Base-by-base conservation (phyloP, 1,140 invertebrate genomes). In the Megalonaias nervosa region DNA sequence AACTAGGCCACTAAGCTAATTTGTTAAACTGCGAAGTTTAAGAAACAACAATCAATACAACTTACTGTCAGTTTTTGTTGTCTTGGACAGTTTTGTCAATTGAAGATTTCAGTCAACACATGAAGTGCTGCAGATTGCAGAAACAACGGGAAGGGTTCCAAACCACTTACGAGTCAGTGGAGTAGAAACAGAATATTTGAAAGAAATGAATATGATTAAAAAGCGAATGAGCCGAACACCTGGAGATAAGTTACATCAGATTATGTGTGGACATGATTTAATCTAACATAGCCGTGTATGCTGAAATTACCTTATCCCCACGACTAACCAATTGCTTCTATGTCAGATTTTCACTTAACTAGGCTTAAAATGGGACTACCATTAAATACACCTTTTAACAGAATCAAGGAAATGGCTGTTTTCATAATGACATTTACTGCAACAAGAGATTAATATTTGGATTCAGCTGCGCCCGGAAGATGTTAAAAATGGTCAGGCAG, bases 341-440 rank as follows among this genome's bases (percentile, higher is more conserved):
- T 64, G 79, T 16, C 75, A 48, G 2, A 61, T 81, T 21, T 85
- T 87, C 62, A 57, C 1, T n/a, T 84, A 82, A 26, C 19, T 87
- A 1, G 85, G 84, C 38, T 11, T 48, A 11, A 48, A 48, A 48
- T 48, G 38, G 38, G 38, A 0, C 38, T 48, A 6, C 38, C 6
- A 48, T 48, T 5, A 48, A 48, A 48, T 48, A 48, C 0, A 11
- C 0, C 0, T 48, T 48, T 48, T 11, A 48, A 6, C 6, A 48
- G 4, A 48, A 48, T 48, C 38, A 48, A 48, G 38, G 6, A 48
- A 6, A 48, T 48, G 0, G 9, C 38, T 9, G 11, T 48, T 48
- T 48, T 48, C 11, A 48, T 48, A 48, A 48, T 11, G 38, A 11
- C 6, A 0, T 48, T 6, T 48, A 48, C 38, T 11, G 6, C 6